Percentiles rank a stretch among this genome's conserved stretches.
Conservation (phyloP, 2,113 vertebrate species). For the Rattus rattus region DNA sequence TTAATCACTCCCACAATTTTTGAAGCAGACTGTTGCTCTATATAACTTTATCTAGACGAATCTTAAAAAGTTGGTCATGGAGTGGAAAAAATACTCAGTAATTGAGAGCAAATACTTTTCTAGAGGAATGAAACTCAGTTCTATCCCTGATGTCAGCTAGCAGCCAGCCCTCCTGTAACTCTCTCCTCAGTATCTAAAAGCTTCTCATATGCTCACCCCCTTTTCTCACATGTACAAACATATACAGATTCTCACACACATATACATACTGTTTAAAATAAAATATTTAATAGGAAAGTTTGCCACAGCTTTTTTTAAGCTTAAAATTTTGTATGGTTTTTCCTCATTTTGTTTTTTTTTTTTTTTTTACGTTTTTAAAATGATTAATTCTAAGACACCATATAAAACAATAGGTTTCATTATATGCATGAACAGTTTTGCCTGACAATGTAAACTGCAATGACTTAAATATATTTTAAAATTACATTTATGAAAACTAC, state of each 20-base stretch:
- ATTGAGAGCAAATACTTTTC: neutral
- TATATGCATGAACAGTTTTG: neutral
- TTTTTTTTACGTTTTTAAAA: neutral
- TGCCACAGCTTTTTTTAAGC: neutral
- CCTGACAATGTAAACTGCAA: neutral
- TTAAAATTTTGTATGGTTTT: neutral
- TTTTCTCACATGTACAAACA: neutral
- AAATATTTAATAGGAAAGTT: neutral
- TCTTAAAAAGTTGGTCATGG: neutral
- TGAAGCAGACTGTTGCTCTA: constrained; percentile 7
- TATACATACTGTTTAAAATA: neutral
- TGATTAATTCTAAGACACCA: neutral
- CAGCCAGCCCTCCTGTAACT: neutral
- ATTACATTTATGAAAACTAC: neutral
- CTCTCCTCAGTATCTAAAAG: neutral
- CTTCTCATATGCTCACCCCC: neutral
- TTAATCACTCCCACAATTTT: neutral
- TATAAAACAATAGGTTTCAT: neutral
- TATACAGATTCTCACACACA: neutral
- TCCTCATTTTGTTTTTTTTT: neutral
- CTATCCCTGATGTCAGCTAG: neutral
- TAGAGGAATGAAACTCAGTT: neutral
- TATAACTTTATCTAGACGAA: neutral
- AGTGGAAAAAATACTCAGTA: no score
- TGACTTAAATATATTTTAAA: neutral